phyloP scores from a whole-genome alignment of 2,888 invertebrate species.

The Ceramica pisi region DNA sequence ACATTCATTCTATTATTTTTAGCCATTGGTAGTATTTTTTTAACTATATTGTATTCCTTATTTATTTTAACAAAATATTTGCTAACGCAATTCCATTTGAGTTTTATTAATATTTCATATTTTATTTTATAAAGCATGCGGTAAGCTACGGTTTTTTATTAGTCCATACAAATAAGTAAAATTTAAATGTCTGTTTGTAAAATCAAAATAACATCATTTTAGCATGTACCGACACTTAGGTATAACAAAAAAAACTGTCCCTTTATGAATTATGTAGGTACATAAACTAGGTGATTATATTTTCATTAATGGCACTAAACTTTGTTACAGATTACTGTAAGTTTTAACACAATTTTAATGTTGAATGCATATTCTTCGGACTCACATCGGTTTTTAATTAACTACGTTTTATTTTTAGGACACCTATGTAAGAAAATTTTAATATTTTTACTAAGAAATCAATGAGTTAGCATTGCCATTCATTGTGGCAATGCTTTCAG shows the following conservation, averaged over 20 bases:
- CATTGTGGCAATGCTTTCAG: too few relatives aligned
- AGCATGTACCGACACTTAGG: too few relatives aligned
- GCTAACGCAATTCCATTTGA: neutral
- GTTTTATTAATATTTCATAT: neutral
- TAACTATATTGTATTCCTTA: too few relatives aligned
- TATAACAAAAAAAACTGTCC: too few relatives aligned
- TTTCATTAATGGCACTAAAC: neutral
- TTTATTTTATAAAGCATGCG: neutral
- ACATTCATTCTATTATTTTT: neutral
- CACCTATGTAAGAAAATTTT: neutral
- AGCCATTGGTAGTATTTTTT: neutral
- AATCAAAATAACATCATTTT: too few relatives aligned
- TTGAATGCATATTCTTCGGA: neutral
- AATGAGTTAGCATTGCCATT: too few relatives aligned
- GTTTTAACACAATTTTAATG: neutral
- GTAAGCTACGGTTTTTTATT: neutral
- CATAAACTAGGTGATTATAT: neutral
- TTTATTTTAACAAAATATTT: neutral
- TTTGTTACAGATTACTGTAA: neutral
- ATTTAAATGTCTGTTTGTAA: neutral
- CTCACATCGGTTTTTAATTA: neutral
- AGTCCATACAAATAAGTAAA: neutral
- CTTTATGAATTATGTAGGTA: neutral
- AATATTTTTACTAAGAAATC: neutral
- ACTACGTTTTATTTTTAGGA: conserved; percentile 1